Base-by-base conservation (phyloP, 2,888 invertebrate genomes). In the Eurois occulta region DNA sequence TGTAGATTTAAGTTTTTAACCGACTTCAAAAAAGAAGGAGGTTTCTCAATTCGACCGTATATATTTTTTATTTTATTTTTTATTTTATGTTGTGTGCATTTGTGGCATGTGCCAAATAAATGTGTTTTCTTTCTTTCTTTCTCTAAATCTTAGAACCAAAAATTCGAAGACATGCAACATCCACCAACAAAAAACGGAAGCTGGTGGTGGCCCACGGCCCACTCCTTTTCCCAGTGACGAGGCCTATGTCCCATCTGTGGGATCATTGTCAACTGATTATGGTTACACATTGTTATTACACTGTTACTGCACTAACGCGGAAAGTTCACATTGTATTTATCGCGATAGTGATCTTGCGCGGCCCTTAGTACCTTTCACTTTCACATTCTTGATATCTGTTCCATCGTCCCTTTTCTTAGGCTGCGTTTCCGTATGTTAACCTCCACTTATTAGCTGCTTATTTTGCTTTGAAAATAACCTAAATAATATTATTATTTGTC, bases 301-400 rank as follows among this genome's bases (percentile, higher is more conserved):
- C 1, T 58, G 52, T 55, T 43, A 58, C 32, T 43, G 16, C 41
- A 18, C 55, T 81, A 64, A 48, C 28, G 43, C 43, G 66, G 70
- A 52, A 85, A 83, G 72, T 81, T 66, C 55, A 75, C 69, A 81
- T 72, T 62, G 58, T 72, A 81, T 69, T 74, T 43, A 72, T 77
- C 43, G 35, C 48, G 60, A 83, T 68, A 38, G 60, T 64, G 35
- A 35, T 85, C 75, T 72, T 82, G 32, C 68, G 67, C 55, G 65
- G 74, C 68, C 83, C 73, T 84, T 46, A 16, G 65, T 62, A 13
- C 60, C 83, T 86, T 84, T 83, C 74, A 83, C 83, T 84, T 84
- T 86, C 78, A 83, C 83, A 77, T 84, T 77, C 77, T 52, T 58
- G 75, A 75, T 66, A 46, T 72, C 66, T 80, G n/a, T 41, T 43